Conservation (phyloP, 2,888 invertebrate genomes). For the Meloe dianella region DNA sequence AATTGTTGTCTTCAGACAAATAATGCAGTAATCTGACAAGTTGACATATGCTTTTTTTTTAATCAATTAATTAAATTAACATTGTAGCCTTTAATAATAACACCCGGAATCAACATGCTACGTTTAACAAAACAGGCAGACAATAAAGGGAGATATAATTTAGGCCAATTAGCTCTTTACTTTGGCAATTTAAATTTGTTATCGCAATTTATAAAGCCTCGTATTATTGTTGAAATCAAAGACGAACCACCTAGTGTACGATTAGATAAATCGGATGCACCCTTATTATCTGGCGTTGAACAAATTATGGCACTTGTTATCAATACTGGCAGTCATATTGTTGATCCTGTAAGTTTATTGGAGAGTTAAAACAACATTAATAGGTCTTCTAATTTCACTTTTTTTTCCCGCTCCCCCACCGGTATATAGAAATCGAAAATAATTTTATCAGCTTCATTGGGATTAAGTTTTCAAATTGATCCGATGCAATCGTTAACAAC, state of each 20-base stretch:
- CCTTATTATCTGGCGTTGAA: conserved; percentile 81
- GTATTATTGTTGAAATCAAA: conserved; percentile 62
- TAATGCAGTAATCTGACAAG: conserved; percentile 49
- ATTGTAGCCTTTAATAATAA: conserved; percentile 54
- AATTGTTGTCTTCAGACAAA: conserved; percentile 46
- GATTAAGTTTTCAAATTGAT: conserved; percentile 66
- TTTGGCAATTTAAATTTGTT: conserved; percentile 75
- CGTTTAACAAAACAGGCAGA: conserved; percentile 67
- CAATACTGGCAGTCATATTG: conserved; percentile 77
- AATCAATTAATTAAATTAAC: conserved; percentile 14
- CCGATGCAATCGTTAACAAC: conserved; percentile 56
- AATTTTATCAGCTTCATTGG: conserved; percentile 71
- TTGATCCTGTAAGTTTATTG: conserved; percentile 67
- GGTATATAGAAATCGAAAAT: conserved; percentile 69
- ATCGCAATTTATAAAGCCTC: conserved; percentile 67
- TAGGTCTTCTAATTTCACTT: background rate
- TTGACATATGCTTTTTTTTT: too few relatives aligned
- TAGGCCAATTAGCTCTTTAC: conserved; percentile 73
- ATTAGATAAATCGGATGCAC: conserved; percentile 66
- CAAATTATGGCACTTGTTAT: conserved; percentile 79
- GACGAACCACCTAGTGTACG: conserved; percentile 57
- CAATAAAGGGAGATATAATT: conserved; percentile 72
- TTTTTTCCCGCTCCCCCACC: too few relatives aligned
- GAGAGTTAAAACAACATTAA: background rate
- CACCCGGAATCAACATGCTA: conserved; percentile 71